Conservation (phyloP, 2,888 invertebrate species). For the Ditula angustiorana region DNA sequence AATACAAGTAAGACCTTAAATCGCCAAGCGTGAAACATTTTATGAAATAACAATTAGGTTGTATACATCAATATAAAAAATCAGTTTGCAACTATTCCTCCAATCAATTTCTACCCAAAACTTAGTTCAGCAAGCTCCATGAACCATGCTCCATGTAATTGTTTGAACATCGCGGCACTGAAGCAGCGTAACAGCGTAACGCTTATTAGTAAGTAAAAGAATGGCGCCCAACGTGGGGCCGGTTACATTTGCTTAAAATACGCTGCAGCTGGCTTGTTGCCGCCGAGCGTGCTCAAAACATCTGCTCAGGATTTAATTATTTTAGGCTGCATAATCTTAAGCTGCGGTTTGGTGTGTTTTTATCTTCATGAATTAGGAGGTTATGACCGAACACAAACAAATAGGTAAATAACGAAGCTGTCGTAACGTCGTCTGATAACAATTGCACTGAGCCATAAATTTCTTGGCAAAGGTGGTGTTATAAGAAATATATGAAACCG, state of each 20-base stretch:
- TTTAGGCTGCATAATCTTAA: conserved; percentile 32
- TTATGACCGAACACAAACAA: neutral
- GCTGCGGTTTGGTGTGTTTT: neutral
- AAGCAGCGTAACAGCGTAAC: conserved; percentile 9
- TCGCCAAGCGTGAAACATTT: too few species aligned
- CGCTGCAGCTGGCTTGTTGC: conserved; percentile 55
- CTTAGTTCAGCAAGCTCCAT: neutral
- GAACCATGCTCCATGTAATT: conserved; percentile 13
- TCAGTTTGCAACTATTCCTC: too few species aligned
- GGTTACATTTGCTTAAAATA: conserved; percentile 54
- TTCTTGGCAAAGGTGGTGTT: conserved; percentile 58
- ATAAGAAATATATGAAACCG: conserved; percentile 60
- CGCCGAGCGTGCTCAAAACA: conserved; percentile 41
- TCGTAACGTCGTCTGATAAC: conserved; percentile 57
- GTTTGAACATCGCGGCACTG: conserved; percentile 6
- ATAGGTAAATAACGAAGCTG: neutral
- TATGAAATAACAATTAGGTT: too few species aligned
- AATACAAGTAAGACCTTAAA: too few species aligned
- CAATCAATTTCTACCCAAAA: too few species aligned
- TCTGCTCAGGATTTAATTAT: conserved; percentile 37
- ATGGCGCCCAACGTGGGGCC: conserved; percentile 58
- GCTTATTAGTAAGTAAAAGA: conserved; percentile 39
- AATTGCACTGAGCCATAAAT: conserved; percentile 61
- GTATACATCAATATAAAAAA: too few species aligned
- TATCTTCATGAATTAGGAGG: neutral